phyloP scores from a whole-genome alignment of 2,797 vertebrate species.

The Stomatorhinus walkeri region DNA sequence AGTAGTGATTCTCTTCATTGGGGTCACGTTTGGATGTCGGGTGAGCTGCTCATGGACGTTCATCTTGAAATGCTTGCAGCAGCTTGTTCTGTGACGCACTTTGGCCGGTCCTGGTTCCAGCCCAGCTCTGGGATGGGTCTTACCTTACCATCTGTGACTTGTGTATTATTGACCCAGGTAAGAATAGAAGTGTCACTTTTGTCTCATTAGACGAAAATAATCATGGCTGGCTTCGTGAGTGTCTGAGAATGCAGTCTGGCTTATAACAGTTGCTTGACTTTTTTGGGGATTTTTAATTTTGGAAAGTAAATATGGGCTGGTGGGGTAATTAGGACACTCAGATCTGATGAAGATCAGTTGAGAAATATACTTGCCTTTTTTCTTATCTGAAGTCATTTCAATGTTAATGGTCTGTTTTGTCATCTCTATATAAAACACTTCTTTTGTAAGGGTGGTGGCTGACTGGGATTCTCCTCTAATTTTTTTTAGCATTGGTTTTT shows the following conservation, averaged over 20 bases:
- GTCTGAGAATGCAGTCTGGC: slow-evolving; percentile 49
- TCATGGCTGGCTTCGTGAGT: slow-evolving; percentile 26
- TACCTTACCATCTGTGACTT: slow-evolving; percentile 1
- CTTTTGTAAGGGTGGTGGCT: not conserved
- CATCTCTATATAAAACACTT: not conserved
- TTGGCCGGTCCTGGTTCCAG: not conserved
- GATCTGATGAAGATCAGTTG: not conserved
- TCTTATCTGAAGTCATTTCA: not conserved
- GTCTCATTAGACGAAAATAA: slow-evolving; percentile 42
- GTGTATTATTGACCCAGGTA: slow-evolving; percentile 29
- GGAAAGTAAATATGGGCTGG: not conserved
- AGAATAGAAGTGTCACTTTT: slow-evolving; percentile 45
- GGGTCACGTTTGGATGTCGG: not conserved
- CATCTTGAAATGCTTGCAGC: not conserved
- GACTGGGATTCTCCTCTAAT: not conserved
- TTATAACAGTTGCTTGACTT: slow-evolving; percentile 26
- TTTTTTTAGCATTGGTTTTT: not conserved
- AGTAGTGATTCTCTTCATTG: not conserved
- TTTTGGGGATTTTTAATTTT: slow-evolving; percentile 26
- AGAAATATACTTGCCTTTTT: not conserved
- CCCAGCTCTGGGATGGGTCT: not conserved
- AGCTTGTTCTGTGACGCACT: not conserved
- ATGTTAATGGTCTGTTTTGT: not conserved
- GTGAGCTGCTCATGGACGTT: not conserved
- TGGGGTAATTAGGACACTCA: not conserved